These are phyloP conservation scores for Cladopsammia gracilis DNA, from an alignment of 64 coral and sea anemone genomes.

Conservation along the genomic window DNA sequence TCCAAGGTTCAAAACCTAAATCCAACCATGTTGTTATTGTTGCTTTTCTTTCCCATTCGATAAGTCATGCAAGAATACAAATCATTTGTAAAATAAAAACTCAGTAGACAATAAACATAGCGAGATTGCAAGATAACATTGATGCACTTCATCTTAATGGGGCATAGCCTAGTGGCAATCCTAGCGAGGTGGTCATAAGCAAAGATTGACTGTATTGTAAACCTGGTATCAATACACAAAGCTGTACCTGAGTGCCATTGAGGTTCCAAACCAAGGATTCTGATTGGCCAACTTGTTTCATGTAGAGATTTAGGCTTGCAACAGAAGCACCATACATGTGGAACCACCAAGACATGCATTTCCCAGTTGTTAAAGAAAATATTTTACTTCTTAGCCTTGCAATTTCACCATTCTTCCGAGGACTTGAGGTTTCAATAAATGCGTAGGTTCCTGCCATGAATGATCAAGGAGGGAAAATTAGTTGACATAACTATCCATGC, in stretches of 20 bases:
- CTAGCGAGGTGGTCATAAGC: no score
- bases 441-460: slow-evolving; percentile 79
- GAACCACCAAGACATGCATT: slow-evolving; percentile 97
- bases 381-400: slow-evolving; percentile 83
- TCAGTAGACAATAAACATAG: no score
- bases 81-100: no score
- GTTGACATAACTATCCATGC: background rate
- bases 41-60: no score
- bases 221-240: background rate
- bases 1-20: no score
- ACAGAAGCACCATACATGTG: slow-evolving; percentile 97
- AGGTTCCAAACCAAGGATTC: slow-evolving; percentile 85
- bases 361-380: slow-evolving; percentile 83
- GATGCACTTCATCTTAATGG: no score
- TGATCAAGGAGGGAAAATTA: background rate
- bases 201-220: no score
- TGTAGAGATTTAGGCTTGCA: slow-evolving; percentile 83
- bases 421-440: slow-evolving; percentile 96
- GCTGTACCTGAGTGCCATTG: slow-evolving; percentile 76
- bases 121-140: no score
- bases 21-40: no score
- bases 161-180: no score
- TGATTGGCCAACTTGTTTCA: slow-evolving; percentile 69
- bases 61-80: no score
- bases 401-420: slow-evolving; percentile 82